phyloP scores from a whole-genome alignment of 2,888 invertebrate species.

The Orthonychiurus folsomi region DNA sequence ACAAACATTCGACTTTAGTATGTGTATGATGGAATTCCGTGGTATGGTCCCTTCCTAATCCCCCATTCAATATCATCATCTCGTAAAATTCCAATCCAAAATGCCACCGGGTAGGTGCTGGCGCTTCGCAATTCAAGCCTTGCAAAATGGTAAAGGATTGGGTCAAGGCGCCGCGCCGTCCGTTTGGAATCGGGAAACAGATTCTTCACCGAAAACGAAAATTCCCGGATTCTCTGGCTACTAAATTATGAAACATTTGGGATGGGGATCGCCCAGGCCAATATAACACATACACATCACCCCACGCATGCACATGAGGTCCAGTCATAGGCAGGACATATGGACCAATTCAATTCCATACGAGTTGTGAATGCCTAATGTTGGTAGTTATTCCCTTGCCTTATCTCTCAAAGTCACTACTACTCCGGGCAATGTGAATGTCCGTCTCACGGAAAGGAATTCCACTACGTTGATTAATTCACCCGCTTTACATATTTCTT shows the following conservation, averaged over 20 bases:
- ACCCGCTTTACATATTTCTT: not conserved
- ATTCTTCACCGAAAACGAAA: not conserved
- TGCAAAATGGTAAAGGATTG: too few relatives aligned
- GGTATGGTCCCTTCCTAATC: too few relatives aligned
- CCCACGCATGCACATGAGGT: not conserved
- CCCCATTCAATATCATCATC: too few relatives aligned
- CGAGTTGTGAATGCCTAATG: not conserved
- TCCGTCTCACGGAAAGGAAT: not conserved
- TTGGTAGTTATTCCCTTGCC: not conserved
- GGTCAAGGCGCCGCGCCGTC: too few relatives aligned
- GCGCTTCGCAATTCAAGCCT: too few relatives aligned
- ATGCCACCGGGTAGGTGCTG: too few relatives aligned
- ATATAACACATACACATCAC: too few relatives aligned
- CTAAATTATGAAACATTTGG: not conserved
- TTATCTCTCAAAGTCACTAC: not conserved
- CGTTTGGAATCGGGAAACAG: not conserved
- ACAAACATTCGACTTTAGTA: too few relatives aligned
- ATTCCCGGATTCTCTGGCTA: not conserved
- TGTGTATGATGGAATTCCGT: too few relatives aligned
- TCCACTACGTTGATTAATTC: not conserved
- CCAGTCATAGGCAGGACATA: not conserved
- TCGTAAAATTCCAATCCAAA: too few relatives aligned
- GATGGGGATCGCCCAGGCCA: too few relatives aligned
- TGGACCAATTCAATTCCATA: not conserved
- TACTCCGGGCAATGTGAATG: too few relatives aligned